These are phyloP conservation scores for Grapholita molesta DNA, from an alignment of 1,140 invertebrate species.

Conservation along the genomic window DNA sequence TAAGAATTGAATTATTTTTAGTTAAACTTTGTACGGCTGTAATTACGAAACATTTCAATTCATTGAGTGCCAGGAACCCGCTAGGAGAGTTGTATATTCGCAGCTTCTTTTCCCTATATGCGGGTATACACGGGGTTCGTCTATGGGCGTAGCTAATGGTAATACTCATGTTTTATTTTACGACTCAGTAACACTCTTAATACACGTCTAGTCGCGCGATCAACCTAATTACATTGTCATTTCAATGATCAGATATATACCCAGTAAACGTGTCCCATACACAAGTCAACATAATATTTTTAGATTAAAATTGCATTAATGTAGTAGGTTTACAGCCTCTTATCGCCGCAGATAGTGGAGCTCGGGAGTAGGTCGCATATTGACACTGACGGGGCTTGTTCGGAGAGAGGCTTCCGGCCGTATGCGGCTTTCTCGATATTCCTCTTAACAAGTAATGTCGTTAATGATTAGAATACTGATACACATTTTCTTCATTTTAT, in stretches of 20 bases:
- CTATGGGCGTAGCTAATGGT: too few species aligned
- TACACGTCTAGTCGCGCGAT: too few species aligned
- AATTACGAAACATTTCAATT: too few species aligned
- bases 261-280: not conserved
- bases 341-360: slow-evolving; percentile 14
- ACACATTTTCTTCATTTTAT: not conserved
- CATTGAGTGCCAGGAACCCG: too few species aligned
- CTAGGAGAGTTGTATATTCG: too few species aligned
- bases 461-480: not conserved
- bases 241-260: not conserved
- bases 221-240: too few species aligned
- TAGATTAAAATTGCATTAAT: not conserved
- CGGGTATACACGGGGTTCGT: too few species aligned
- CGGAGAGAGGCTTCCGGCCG: slow-evolving; percentile 30
- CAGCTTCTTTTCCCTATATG: too few species aligned
- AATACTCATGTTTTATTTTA: too few species aligned
- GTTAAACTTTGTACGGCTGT: too few species aligned
- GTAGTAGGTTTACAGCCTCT: not conserved
- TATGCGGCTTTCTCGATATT: slow-evolving; percentile 26
- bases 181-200: too few species aligned
- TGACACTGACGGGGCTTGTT: slow-evolving; percentile 23
- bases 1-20: too few species aligned
- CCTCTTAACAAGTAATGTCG: slow-evolving; percentile 12
- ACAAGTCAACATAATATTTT: not conserved
- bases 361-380: slow-evolving; percentile 27